Base-by-base conservation (phyloP, 2,113 vertebrate genomes). In the Zootoca vivipara region DNA sequence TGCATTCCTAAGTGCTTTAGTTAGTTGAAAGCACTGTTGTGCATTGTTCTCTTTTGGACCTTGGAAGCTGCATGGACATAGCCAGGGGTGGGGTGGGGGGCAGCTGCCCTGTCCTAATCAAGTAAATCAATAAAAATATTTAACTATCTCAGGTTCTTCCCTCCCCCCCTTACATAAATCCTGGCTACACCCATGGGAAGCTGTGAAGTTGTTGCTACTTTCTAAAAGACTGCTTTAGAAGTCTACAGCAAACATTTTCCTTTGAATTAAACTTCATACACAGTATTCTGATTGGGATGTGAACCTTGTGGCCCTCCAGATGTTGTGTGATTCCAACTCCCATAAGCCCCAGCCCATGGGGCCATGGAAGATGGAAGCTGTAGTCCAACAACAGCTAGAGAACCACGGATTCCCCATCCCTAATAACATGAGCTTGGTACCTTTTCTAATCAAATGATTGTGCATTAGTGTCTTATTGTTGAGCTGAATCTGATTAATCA, bases 391-490 rank as follows among this genome's bases (percentile, higher is more conserved):
- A 62, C 58, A 62, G 3, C 18, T 16, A 18, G n/a, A 35, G 18
- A 16, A 33, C 16, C 35, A 73, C 30, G n/a, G 16, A 73, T 18
- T 73, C 18, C n/a, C 33, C 35, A 8, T 73, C 33, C 13, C 33
- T 70, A 15, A 62, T 73, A 35, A 7, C 46, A 52, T 35, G 15
- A 73, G 33, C 7, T 35, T 18, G 72, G 7, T 73, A 4, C 18
- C 33, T 22, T 73, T 73, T 35, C n/a, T 20, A 20, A 20, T 62
- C 72, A 73, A 18, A 35, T 33, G 58, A 62, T 38, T 70, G n/a
- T 75, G 1, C 0, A 0, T 24, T 67, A 73, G 2, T 3, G 28
- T 5, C 67, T 78, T 2, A 42, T 15, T 0, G 16, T 40, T 33
- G 33, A 13, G 24, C n/a, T 2, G 35, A 70, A 40, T 38, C 24